phyloP scores from a whole-genome alignment of 2,797 vertebrate genomes.

The Neosalanx taihuensis region DNA sequence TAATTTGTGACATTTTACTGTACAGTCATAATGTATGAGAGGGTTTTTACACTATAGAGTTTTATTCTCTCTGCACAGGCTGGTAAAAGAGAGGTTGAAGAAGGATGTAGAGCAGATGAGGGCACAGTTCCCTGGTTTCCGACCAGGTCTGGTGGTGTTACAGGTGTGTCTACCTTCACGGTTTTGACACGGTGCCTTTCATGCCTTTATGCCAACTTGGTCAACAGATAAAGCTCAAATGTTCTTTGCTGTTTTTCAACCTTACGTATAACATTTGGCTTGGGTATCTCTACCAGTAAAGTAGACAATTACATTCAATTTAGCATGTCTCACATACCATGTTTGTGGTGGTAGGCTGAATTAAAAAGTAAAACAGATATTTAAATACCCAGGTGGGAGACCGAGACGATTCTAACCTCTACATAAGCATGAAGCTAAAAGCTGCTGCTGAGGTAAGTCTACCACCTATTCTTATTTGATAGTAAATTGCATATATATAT shows the following conservation, averaged over 20 bases:
- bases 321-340: too few species aligned
- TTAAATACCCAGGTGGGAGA: conserved; percentile 83
- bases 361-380: not conserved
- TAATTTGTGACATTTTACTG: too few species aligned
- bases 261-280: too few species aligned
- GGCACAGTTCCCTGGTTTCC: conserved; percentile 76
- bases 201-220: too few species aligned
- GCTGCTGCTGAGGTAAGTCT: conserved; percentile 89
- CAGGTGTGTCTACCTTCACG: conserved; percentile 51
- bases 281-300: too few species aligned
- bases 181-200: too few species aligned
- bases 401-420: conserved; percentile 94
- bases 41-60: not conserved
- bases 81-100: conserved; percentile 82
- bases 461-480: too few species aligned
- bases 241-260: too few species aligned
- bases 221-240: too few species aligned
- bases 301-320: not conserved
- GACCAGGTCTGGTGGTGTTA: conserved; percentile 83
- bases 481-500: too few species aligned
- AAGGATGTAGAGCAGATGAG: conserved; percentile 80
- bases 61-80: conserved; percentile 58
- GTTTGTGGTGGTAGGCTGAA: not conserved
- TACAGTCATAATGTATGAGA: too few species aligned
- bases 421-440: conserved; percentile 96